Evolutionary conservation across 2,888 invertebrate species (phyloP), one percentile per base, ranked within the genome.

Genomic region (Dynastes hyllus): DNA sequence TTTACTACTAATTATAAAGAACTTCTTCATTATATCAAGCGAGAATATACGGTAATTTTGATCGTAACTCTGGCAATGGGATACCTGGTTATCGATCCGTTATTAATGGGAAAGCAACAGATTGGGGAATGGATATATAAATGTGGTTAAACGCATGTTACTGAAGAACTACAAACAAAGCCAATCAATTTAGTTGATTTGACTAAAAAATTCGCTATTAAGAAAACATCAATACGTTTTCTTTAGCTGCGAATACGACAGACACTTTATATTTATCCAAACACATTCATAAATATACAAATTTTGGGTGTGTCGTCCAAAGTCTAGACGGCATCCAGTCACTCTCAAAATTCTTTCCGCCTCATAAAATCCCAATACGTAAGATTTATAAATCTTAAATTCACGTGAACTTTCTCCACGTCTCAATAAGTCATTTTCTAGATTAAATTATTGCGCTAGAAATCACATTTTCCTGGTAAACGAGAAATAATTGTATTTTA

Each of bases 201-300:
- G 53, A 53, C 5, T 4, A 53, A 1, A 53, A n/a, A 53, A 1
- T 53, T 53, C 5, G 5, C n/a, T 53, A n/a, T 3, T 37, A 37
- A 4, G 32, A 37, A 37, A 37, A 37, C 6, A 37, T 37, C 32
- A 37, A 37, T 37, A 53, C 53, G 0, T 16, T 53, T 16, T 53
- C 2, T n/a, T 16, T 53, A 13, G 2, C 16, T n/a, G 5, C 22
- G 27, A 2, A 27, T 61, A 61, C 27, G 27, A 61, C 27, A 6
- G 2, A 55, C 22, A 27, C 3, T 22, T 61, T 61, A 61, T 29
- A 61, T 61, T 61, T 61, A 61, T 27, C 61, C 61, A 9, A 13
- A 61, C 55, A 4, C 55, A 61, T 61, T 61, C 61, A 61, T 61
- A 61, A 61, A 53, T 53, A 22, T 61, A 61, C 11, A 61, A 61